These are phyloP conservation scores for Hirtodrosophila trivittata DNA, from an alignment of 2,888 invertebrate genomes.

Conservation along the genomic window DNA sequence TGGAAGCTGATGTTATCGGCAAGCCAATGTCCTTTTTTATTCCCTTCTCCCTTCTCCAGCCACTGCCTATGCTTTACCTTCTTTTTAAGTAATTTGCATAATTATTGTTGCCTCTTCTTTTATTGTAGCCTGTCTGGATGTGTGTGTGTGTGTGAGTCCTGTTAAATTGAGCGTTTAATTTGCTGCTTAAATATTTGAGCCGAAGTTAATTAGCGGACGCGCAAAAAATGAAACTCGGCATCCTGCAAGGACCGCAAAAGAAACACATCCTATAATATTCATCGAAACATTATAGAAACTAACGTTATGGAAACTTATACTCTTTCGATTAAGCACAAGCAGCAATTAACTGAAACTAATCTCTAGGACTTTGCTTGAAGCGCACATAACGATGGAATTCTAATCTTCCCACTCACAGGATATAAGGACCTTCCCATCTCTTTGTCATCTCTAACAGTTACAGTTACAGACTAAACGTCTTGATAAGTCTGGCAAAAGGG, in stretches of 20 bases:
- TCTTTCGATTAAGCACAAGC: not conserved
- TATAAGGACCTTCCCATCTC: not conserved
- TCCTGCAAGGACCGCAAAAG: not conserved
- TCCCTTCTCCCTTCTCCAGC: not conserved
- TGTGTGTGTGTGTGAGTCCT: slow-evolving; percentile 17
- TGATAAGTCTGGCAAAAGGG: not conserved
- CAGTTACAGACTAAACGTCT: not conserved
- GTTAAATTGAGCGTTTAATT: slow-evolving; percentile 71
- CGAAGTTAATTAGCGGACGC: slow-evolving; percentile 58
- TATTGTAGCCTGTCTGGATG: slow-evolving; percentile 1
- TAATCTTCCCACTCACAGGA: not conserved
- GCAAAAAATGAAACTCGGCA: not conserved
- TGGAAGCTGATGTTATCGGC: slow-evolving; percentile 41
- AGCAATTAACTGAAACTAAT: not conserved
- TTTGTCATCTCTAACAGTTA: not conserved
- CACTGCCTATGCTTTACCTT: slow-evolving; percentile 3
- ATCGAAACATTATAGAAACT: too few relatives aligned
- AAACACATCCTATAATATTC: too few relatives aligned
- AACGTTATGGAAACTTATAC: too few relatives aligned
- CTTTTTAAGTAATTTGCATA: slow-evolving; percentile 61
- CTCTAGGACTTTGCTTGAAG: too few relatives aligned
- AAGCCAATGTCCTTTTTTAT: slow-evolving; percentile 19
- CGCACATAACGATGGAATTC: not conserved
- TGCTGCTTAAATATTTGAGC: slow-evolving; percentile 62
- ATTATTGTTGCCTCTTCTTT: slow-evolving; percentile 56